Conservation (phyloP, 2,888 invertebrate genomes). For the Gastracanthus pulcherrimus region DNA sequence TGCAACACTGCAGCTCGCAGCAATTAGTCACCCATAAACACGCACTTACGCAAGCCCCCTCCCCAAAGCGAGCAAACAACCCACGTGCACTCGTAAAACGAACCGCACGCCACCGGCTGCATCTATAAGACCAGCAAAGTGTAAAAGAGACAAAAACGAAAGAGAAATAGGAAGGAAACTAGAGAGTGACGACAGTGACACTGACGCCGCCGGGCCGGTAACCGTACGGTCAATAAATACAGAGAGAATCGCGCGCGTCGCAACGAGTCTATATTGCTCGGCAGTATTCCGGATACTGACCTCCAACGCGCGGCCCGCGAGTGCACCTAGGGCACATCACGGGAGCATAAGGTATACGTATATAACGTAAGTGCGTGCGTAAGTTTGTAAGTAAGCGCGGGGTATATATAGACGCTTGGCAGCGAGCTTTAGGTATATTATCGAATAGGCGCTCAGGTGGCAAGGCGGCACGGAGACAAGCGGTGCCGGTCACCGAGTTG, state of each 20-base stretch:
- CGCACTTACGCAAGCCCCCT: not conserved
- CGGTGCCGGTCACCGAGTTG: too few species aligned
- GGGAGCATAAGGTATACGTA: not conserved
- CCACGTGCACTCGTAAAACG: too few species aligned
- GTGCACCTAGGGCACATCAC: slow-evolving; percentile 9
- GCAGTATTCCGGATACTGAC: slow-evolving; percentile 41
- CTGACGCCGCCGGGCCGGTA: slow-evolving; percentile 18
- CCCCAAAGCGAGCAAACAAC: not conserved
- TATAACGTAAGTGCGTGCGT: not conserved
- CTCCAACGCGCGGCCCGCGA: slow-evolving; percentile 11
- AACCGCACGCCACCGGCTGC: too few species aligned
- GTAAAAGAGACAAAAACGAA: not conserved
- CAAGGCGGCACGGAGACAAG: too few species aligned
- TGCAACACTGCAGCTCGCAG: not conserved
- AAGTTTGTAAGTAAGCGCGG: too few species aligned
- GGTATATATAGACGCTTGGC: not conserved
- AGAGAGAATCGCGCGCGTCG: not conserved
- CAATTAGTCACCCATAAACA: not conserved
- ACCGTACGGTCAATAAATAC: slow-evolving; percentile 21
- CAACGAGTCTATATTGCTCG: not conserved
- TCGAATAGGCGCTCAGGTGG: too few species aligned
- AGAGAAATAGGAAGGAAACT: not conserved
- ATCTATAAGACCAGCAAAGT: not conserved
- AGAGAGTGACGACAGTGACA: slow-evolving; percentile 33
- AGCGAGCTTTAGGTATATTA: too few species aligned